A percentile compares a stretch with the other conserved stretches of the same genome.
Evolutionary conservation across 2,797 vertebrate species (phyloP).

Genomic region (Odontamblyopus rebecca): DNA sequence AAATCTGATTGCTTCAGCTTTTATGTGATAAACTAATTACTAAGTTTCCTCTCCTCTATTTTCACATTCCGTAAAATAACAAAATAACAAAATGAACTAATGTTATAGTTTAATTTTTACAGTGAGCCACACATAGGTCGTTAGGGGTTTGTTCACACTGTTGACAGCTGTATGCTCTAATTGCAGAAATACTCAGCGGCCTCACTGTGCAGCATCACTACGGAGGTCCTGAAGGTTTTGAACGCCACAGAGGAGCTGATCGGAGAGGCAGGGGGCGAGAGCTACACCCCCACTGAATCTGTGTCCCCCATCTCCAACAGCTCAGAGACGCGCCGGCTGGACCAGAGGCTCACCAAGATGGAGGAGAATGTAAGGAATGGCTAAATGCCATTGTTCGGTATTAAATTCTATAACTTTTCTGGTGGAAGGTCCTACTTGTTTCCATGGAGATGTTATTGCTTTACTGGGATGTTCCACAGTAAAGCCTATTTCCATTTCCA

Average conservation of each 20-base stretch:
- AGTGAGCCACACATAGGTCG: not conserved
- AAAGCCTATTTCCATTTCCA: too few relatives aligned
- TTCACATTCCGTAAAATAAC: not conserved
- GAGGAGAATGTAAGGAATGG: constrained; percentile 90
- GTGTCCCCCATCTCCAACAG: constrained; percentile 78
- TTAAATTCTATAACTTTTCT: too few relatives aligned
- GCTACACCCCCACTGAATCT: constrained; percentile 68
- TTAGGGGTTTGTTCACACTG: not conserved
- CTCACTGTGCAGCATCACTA: constrained; percentile 98
- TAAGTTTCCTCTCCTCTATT: not conserved
- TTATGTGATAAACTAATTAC: not conserved
- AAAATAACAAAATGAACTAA: not conserved
- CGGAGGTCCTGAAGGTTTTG: constrained; percentile 95
- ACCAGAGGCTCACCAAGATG: constrained; percentile 91
- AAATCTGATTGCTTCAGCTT: too few relatives aligned
- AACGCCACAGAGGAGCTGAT: constrained; percentile 96
- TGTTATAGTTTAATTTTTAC: not conserved
- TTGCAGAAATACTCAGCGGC: constrained; percentile 94
- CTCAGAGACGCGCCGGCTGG: constrained; percentile 81
- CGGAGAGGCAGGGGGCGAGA: constrained; percentile 83
- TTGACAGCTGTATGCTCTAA: constrained; percentile 29
- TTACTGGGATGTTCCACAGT: too few relatives aligned
- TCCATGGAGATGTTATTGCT: too few relatives aligned
- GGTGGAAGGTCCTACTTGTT: too few relatives aligned
- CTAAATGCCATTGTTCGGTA: not conserved